Conservation (phyloP, 2,888 invertebrate genomes). For the Dasypogon diadema region DNA sequence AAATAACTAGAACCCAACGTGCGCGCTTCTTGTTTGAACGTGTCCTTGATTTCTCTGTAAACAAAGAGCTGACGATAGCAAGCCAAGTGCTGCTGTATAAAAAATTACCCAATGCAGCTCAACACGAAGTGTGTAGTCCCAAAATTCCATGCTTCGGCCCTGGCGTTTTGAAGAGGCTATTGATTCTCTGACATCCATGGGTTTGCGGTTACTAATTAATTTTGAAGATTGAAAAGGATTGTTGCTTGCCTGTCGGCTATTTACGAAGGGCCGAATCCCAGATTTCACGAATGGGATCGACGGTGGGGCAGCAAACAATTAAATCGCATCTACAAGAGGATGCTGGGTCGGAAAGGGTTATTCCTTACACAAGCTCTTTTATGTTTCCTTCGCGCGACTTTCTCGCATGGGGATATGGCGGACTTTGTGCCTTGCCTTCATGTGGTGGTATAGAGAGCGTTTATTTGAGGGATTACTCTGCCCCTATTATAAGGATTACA, state of each 20-base stretch:
- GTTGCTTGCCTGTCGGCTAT: slow-evolving; percentile 39
- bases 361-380: neutral
- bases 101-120: neutral
- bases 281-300: slow-evolving; percentile 8
- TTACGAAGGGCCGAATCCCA: slow-evolving; percentile 15
- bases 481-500: slow-evolving; percentile 42
- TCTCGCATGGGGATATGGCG: neutral
- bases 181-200: slow-evolving; percentile 38
- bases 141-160: no score
- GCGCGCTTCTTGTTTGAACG: neutral
- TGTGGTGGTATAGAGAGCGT: slow-evolving; percentile 4
- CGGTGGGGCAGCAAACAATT: slow-evolving; percentile 35
- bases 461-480: slow-evolving; percentile 48
- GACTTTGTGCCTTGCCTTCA: no score
- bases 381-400: neutral
- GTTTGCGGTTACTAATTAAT: slow-evolving; percentile 44
- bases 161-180: slow-evolving; percentile 13
- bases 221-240: slow-evolving; percentile 46
- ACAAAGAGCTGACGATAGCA: neutral
- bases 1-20: neutral
- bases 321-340: slow-evolving; percentile 20
- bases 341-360: slow-evolving; percentile 32
- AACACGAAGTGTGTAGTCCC: no score
- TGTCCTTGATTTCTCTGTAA: neutral
- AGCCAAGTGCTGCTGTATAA: neutral